Base-by-base conservation (phyloP, 2,888 invertebrate genomes). In the Drosophila melanosoma region DNA sequence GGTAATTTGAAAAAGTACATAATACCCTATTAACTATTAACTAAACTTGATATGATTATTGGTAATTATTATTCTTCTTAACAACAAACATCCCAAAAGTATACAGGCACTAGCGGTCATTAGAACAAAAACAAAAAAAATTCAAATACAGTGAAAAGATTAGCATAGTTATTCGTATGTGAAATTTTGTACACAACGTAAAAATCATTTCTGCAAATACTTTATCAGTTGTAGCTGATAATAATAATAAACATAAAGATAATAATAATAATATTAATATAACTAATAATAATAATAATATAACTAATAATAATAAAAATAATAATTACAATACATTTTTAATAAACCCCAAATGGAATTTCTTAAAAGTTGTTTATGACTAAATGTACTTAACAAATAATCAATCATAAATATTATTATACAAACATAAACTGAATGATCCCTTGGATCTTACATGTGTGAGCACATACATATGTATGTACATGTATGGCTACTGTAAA, bases 1-100 rank as follows among this genome's bases (percentile, higher is more conserved):
- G 86, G 89, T 86, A 88, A 89, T 85, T 89, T 88, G 84, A 88
- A 88, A 68, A 23, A 45, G 66, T 69, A 66, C 60, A 66, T 45
- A 66, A 70, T 74, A 69, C 63, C 63, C 70, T 40, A 56, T 66
- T 33, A 74, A 77, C 70, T 40, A 56, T 66, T 33, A 74, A 77
- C 59, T 74, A 74, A 69, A 71, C 59, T 76, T 51, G 49, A 72
- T 82, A 83, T 65, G 59, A 74, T 60, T 78, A 56, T 79, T 67
- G 66, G 60, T 74, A 63, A 65, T 57, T 60, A 69, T 67, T 67
- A 61, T 61, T 64, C 40, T 56, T 60, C 33, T 64, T 56, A 81
- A 52, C 54, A 52, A 72, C 15, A 53, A n/a, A 58, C 20, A 52
- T 17, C n/a, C 26, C 23, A 54, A n/a, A 40, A n/a, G 20, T 36